A percentile compares a stretch with the other conserved stretches of the same genome.
These are phyloP conservation scores for Ochropleura leucogaster DNA, from an alignment of 2,888 invertebrate species.

Conservation along the genomic window DNA sequence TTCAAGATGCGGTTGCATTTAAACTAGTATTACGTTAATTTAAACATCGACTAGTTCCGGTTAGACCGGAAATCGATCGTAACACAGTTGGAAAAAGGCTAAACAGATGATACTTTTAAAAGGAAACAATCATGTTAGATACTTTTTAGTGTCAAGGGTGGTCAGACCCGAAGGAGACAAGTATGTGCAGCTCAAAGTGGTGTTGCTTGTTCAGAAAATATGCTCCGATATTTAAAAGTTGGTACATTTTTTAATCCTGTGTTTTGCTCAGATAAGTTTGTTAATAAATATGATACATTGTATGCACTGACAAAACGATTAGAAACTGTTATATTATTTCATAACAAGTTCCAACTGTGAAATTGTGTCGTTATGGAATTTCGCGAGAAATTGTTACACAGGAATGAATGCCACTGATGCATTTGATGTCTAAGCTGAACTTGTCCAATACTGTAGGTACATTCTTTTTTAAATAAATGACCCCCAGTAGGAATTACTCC, in stretches of 20 bases:
- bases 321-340: background rate
- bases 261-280: too few species aligned
- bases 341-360: background rate
- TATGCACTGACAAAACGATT: background rate
- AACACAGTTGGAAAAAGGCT: background rate
- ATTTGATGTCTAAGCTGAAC: background rate
- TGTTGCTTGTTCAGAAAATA: too few species aligned
- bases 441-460: background rate
- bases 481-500: too few species aligned
- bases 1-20: conserved; percentile 24
- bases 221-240: too few species aligned
- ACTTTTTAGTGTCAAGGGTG: background rate
- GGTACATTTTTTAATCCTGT: too few species aligned
- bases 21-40: conserved; percentile 30
- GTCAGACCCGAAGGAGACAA: too few species aligned
- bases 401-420: background rate
- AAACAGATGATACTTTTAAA: background rate
- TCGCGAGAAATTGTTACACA: background rate
- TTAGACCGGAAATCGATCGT: background rate
- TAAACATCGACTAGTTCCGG: background rate
- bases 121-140: background rate
- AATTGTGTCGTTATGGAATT: background rate
- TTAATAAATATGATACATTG: too few species aligned
- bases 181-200: too few species aligned
- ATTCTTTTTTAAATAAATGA: too few species aligned